Evolutionary conservation across 2,888 invertebrate genomes (phyloP), one percentile per base, ranked within the genome.

Genomic region (Ellobium chinense): DNA sequence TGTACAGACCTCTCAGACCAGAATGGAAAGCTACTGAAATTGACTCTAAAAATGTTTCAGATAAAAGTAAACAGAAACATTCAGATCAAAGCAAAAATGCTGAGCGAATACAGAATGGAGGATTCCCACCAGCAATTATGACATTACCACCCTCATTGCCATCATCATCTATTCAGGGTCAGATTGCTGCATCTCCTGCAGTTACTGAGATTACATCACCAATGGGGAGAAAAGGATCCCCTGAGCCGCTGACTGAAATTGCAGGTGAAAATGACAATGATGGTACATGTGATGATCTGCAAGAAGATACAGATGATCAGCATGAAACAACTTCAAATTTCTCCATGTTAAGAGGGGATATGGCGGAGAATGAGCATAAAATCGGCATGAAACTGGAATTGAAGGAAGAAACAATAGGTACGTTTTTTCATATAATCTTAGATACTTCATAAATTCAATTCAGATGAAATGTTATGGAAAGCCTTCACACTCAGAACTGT

Each of bases 1-100:
- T 78, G 5, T 78, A 78, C 34, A 78, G 70, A 69, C 78, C 78
- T 34, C 39, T 70, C 34, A 60, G 78, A 34, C 1, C 39, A 62
- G 78, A 69, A 21, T 78, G 78, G 78, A 62, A 76, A 12, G 74
- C 39, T 27, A n/a, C 14, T 27, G 36, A 36, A 37, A 1, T 9
- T 29, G 63, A 29, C 63, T 74, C 39, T 46, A 24, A 7, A 7
- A 46, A 46, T 18, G n/a, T n/a, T n/a, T n/a, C n/a, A n/a, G n/a
- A n/a, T n/a, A n/a, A n/a, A n/a, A n/a, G n/a, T n/a, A n/a, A n/a
- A n/a, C n/a, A n/a, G n/a, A n/a, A n/a, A n/a, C n/a, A n/a, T n/a
- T n/a, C n/a, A n/a, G 46, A 18, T 7, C 46, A 46, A 18, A 12
- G 7, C 18, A 18, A 46, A 46, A 46, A 18, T 12, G 9, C 18